A percentile compares a stretch with the other conserved stretches of the same genome.
Evolutionary conservation across 2,888 invertebrate species (phyloP).

Genomic region (Ctena decussata): DNA sequence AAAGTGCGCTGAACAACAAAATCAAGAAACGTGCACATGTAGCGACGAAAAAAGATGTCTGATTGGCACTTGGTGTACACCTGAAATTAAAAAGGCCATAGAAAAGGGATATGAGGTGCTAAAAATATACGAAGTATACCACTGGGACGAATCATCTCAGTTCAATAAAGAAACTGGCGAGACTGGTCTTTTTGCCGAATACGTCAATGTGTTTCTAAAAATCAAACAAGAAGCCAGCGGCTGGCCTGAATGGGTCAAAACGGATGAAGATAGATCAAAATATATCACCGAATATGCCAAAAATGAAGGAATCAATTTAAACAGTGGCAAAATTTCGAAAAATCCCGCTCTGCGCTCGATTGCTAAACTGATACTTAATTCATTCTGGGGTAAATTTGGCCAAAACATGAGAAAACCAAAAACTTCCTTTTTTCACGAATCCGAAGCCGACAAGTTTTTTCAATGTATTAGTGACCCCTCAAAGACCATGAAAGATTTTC

Average conservation of each 20-base stretch:
- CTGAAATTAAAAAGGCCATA: slow-evolving; percentile 29
- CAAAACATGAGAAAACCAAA: neutral
- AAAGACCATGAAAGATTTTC: slow-evolving; percentile 26
- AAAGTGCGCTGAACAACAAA: slow-evolving; percentile 20
- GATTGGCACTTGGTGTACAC: slow-evolving; percentile 32
- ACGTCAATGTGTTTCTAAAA: slow-evolving; percentile 30
- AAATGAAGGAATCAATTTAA: slow-evolving; percentile 23
- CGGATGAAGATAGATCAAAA: slow-evolving; percentile 14
- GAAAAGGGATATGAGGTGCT: slow-evolving; percentile 20
- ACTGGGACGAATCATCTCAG: slow-evolving; percentile 18
- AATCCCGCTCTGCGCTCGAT: slow-evolving; percentile 16
- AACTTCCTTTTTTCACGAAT: slow-evolving; percentile 10
- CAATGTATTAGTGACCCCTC: neutral
- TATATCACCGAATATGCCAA: slow-evolving; percentile 11
- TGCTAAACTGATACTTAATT: slow-evolving; percentile 26
- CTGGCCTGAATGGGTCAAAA: neutral
- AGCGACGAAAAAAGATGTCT: slow-evolving; percentile 11
- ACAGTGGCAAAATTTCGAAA: slow-evolving; percentile 10
- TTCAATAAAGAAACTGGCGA: slow-evolving; percentile 14
- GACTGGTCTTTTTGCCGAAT: slow-evolving; percentile 20
- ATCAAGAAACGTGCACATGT: neutral
- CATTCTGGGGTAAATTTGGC: slow-evolving; percentile 34
- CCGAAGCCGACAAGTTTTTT: slow-evolving; percentile 31
- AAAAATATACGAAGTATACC: slow-evolving; percentile 46
- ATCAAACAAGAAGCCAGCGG: slow-evolving; percentile 18